Base-by-base conservation (phyloP, 1,140 invertebrate species). In the Cydia pomonella region DNA sequence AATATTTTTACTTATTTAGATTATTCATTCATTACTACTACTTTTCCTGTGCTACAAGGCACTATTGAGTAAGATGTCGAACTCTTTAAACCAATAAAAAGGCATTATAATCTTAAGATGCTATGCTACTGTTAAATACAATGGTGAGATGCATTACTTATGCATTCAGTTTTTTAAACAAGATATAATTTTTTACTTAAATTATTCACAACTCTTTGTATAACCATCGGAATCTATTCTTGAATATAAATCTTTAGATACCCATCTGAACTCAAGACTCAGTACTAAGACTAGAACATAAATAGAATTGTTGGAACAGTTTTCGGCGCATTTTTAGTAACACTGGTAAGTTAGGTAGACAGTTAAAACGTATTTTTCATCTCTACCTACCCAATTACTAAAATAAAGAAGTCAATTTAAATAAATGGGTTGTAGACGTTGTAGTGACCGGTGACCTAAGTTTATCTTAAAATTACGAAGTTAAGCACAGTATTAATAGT, bases 381-480 rank as follows among this genome's bases (percentile, higher is more conserved):
- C 7, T 72, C 71, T 72, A 72, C 44, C 71, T 72, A 72, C 44
- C 18, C 18, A 72, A 72, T 72, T 72, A 72, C 71, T 21, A 44
- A 44, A 47, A 50, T 50, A 38, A 50, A 23, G 50, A 16, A 27
- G 21, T 50, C 71, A 75, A 33, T 80, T 73, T 79, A 80, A 75
- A 76, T 77, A 79, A 72, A 75, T 80, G 79, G 75, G 73, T 25
- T 23, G 73, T 76, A 59, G 77, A 77, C 73, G 73, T 25, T 23
- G 73, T 76, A 59, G 77, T 63, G 77, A 80, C 38, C 29, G 16
- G 44, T 82, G 79, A 82, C 81, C 81, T 75, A 25, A 66, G 63
- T 72, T 72, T 74, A 78, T 76, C 76, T 73, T 75, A 76, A 69
- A 73, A 75, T 77, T 38, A 38, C 18, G 16, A 69, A 38, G 29